Evolutionary conservation across 2,797 vertebrate genomes (phyloP), one percentile per base, ranked within the genome.

Genomic region (Brachyalestes nurse): DNA sequence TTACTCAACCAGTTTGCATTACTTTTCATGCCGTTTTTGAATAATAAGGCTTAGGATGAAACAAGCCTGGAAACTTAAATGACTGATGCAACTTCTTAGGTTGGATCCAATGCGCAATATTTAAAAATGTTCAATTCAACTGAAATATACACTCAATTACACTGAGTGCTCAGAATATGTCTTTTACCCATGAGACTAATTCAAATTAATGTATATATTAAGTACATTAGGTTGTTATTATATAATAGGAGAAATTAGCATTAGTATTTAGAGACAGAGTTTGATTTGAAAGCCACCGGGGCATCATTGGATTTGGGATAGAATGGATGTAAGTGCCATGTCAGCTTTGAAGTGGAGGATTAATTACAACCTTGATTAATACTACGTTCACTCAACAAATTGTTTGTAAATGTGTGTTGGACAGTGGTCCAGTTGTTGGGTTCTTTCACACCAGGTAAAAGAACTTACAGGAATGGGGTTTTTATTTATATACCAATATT

Each of bases 361-460:
- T 87, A 86, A 87, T 87, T 82, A 84, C 53, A 47, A 84, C 86
- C 86, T 84, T 28, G 55, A 64, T 82, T 84, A 84, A 79, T 49
- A 58, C 72, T 25, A 23, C 2, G 34, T 34, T 21, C 45, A 10
- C 1, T 6, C 6, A 38, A 38, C 5, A 16, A 34, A 51, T 16
- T 19, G 64, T 23, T 70, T 49, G 28, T 51, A 64, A 28, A 64
- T 1, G 28, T 25, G 8, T 19, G 2, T 2, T 66, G 64, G 62
- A 34, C 34, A 34, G 34, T 34, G 3, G 28, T 28, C 28, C 28
- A 28, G 3, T 28, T 16, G 40, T 42, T 23, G 40, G 42, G 67
- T 25, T 1, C 13, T 7, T 51, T 16, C 14, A 40, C 8, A 66
- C 34, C 38, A 42, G 34, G 14, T 16, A 13, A 67, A 45, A 8